A percentile compares a stretch with the other conserved stretches of the same genome.
Evolutionary conservation across 1,140 invertebrate genomes (phyloP).

Genomic region (Bombus pascuorum): DNA sequence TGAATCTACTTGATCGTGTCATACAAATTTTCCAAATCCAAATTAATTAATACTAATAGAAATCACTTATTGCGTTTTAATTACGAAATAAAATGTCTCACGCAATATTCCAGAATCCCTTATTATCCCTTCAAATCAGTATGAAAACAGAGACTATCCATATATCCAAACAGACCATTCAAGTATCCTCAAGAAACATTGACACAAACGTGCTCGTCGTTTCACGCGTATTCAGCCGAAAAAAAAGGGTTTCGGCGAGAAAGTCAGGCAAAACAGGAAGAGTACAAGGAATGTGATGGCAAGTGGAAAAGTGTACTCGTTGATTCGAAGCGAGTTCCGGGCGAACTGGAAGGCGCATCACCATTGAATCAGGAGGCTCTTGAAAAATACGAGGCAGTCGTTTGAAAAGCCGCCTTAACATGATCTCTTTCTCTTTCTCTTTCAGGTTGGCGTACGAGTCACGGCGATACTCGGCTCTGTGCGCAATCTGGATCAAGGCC

Average conservation of each 20-base stretch:
- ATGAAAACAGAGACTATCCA: not conserved
- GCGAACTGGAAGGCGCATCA: not conserved
- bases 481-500: constrained; percentile 76
- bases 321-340: not conserved
- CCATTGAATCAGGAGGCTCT: constrained; percentile 1
- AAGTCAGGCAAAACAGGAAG: no score
- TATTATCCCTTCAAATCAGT: no score
- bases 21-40: not conserved
- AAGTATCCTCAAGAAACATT: not conserved
- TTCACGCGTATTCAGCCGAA: no score
- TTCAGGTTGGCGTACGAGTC: not conserved
- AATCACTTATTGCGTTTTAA: not conserved
- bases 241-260: not conserved
- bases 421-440: constrained; percentile 6
- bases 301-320: not conserved
- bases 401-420: constrained; percentile 40
- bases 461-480: constrained; percentile 32
- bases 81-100: not conserved
- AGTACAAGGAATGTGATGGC: not conserved
- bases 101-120: not conserved
- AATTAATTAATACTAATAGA: not conserved
- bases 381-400: constrained; percentile 1
- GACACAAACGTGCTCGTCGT: no score
- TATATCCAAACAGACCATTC: not conserved
- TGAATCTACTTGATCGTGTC: not conserved